Evolutionary conservation across 2,888 invertebrate genomes (phyloP), one percentile per base, ranked within the genome.

Genomic region (Druceiella hillmani): DNA sequence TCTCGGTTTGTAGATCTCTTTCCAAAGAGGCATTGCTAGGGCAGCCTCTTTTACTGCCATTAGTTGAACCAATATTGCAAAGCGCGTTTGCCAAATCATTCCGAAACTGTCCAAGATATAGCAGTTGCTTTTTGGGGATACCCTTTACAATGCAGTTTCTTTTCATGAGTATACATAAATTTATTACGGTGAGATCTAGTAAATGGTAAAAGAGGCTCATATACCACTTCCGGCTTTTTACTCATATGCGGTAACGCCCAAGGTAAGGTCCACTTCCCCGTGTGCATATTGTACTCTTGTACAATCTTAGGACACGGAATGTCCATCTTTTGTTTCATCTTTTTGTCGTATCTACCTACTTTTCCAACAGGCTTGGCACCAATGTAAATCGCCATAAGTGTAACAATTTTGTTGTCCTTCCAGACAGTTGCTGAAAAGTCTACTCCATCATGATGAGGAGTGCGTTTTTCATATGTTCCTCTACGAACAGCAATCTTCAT

Each of bases 401-500:
- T 44, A 4, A 44, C 43, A 5, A 44, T 36, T 33, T 46, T 44
- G 31, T 46, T 44, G 27, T 46, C 46, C 17, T 38, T 39, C 46
- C 34, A 41, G 9, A 32, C 35, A 12, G 33, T 28, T 13, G 33
- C 41, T 12, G 36, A 35, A 12, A 45, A 24, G 15, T 44, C 35
- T 27, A 41, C 27, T 11, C 41, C 40, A 27, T 45, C 38, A n/a
- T 9, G 11, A 35, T 30, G 24, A 13, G 31, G 17, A 4, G 38
- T 16, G 11, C 22, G 28, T 15, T 40, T 31, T 24, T 41, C 43
- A 26, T 36, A 36, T 14, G 33, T 37, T 17, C 40, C 45, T 32
- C 41, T 13, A 11, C 38, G 11, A 22, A 38, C 11, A 38, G 20
- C 5, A 3, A n/a, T 11, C 14, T 38, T 38, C 38, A 38, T 38